Percentiles rank a stretch among this genome's conserved stretches.
Conservation (phyloP, 2,888 invertebrate species). For the Argyresthia goedartella region DNA sequence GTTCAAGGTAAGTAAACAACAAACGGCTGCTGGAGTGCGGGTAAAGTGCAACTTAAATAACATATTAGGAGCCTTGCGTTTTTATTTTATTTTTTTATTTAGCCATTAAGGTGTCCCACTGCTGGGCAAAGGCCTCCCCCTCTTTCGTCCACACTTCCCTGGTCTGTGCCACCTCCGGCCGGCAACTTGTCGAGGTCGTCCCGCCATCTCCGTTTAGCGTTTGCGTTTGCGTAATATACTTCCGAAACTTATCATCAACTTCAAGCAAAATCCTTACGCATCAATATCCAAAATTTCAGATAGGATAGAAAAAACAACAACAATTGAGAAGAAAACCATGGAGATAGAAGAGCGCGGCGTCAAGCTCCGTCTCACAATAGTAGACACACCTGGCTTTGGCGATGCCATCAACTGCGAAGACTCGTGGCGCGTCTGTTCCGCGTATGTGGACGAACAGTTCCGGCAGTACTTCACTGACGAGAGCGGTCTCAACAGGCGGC, state of each 20-base stretch:
- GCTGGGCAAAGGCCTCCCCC: no score
- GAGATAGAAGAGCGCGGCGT: conserved; percentile 96
- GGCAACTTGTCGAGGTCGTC: no score
- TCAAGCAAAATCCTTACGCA: no score
- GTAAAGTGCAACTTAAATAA: no score
- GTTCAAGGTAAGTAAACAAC: conserved; percentile 70
- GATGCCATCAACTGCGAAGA: conserved; percentile 95
- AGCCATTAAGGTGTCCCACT: neutral
- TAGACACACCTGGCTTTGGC: conserved; percentile 96
- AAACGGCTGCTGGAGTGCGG: no score
- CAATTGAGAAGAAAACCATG: conserved; percentile 85
- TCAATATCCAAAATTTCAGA: conserved; percentile 40
- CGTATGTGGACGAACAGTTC: conserved; percentile 93
- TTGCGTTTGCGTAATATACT: neutral
- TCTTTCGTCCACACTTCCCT: no score
- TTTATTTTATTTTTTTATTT: neutral
- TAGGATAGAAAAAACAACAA: conserved; percentile 78
- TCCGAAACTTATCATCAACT: no score
- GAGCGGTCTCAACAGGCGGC: conserved; percentile 93
- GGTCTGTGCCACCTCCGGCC: no score
- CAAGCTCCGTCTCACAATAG: conserved; percentile 89
- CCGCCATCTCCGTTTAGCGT: neutral
- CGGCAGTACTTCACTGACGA: conserved; percentile 90
- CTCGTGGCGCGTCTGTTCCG: conserved; percentile 92
- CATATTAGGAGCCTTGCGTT: no score